Base-by-base conservation (phyloP, 2,888 invertebrate genomes). In the Xanthia icteritia region DNA sequence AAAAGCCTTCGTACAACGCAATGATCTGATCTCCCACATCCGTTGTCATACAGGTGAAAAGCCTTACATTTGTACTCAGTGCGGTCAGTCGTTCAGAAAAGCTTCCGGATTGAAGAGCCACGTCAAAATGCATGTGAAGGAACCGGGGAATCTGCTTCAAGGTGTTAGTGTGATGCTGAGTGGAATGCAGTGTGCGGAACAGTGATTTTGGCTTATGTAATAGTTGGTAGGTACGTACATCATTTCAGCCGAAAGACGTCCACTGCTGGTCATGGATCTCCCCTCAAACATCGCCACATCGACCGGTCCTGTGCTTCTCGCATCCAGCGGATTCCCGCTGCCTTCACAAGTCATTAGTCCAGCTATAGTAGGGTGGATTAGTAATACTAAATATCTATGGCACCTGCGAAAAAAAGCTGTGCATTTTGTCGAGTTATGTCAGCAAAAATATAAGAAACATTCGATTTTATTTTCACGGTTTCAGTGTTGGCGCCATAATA, bases 1-100 rank as follows among this genome's bases (percentile, higher is more conserved):
- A 2, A 97, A 97, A 81, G 96, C 97, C 0, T 97, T 97, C 70
- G 97, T 97, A 0, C 97, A 97, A 83, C 91, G 97, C 0, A 97
- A 97, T n/a, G 97, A 97, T 80, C 92, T 97, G 39, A 93, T 97
- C 0, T 95, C 96, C 0, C 97, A 97, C 85, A 94, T 97, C 13
- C 94, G 97, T 9, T 97, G 97, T 1, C 97, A 97, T 77, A 97
- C 97, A 0, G 97, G 96, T 0, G 96, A 96, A 72, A 83, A 96
- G 2, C 97, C 97, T 0, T 97, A 92, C 77, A 91, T 94, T 0
- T 97, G 97, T 77, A 89, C 94, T 0, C 92, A 93, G 13, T 97
- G 97, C 56, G 97, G 97, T 0, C 95, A 96, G 74, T 93, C 96
- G 0, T 97, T 97, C 78, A 95, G 97, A 9, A 97, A 97, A 67